These are phyloP conservation scores for Rhinichthys osculus DNA, from an alignment of 2,797 vertebrate species.

Conservation along the genomic window DNA sequence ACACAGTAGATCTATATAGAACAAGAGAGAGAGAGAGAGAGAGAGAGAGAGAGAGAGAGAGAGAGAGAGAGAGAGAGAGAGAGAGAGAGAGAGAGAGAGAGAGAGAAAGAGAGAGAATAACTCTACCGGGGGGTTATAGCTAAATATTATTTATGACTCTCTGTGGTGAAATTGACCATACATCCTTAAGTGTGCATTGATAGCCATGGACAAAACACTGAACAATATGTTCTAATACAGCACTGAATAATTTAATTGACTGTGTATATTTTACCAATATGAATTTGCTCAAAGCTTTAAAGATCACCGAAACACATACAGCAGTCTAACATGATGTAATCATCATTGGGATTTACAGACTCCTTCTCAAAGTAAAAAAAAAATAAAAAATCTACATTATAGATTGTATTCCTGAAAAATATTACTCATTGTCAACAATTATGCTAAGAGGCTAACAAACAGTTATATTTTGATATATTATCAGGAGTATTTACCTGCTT, in stretches of 20 bases:
- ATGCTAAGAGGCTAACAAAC: slow-evolving; percentile 19
- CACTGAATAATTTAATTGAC: background rate
- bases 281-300: background rate
- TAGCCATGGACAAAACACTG: background rate
- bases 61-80: too few relatives aligned
- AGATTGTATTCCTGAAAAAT: background rate
- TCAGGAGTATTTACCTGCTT: too few relatives aligned
- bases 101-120: background rate
- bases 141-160: slow-evolving; percentile 32
- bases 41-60: too few relatives aligned
- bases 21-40: background rate
- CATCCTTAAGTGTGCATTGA: background rate
- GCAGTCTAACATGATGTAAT: background rate
- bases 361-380: background rate
- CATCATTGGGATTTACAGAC: background rate
- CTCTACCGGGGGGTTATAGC: slow-evolving; percentile 1
- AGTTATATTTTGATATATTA: slow-evolving; percentile 31
- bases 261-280: background rate
- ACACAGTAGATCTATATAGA: slow-evolving; percentile 57
- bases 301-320: background rate
- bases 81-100: slow-evolving; percentile 13
- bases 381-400: background rate
- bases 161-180: slow-evolving; percentile 3
- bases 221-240: background rate
- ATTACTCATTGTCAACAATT: slow-evolving; percentile 29